phyloP scores from a whole-genome alignment of 2,113 vertebrate genomes.

The Thalassoma bifasciatum region DNA sequence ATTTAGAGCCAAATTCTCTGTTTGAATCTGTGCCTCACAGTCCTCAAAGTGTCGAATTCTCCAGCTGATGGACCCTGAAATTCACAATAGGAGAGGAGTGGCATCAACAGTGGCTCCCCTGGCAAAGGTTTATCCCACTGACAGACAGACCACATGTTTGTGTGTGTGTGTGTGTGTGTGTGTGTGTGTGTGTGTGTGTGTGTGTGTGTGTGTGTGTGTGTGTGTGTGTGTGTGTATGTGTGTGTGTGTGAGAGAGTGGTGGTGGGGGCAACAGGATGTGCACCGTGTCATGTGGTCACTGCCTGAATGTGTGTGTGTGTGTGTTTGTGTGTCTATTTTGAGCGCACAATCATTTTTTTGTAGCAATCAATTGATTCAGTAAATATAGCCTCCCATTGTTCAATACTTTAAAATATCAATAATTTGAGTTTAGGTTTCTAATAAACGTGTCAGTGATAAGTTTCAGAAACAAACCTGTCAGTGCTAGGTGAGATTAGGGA shows the following conservation, averaged over 20 bases:
- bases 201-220: too few relatives aligned
- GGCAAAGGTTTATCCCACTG: constrained; percentile 26
- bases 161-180: neutral
- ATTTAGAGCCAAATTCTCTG: neutral
- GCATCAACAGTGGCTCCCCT: constrained; percentile 27
- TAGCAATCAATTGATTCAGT: constrained; percentile 57
- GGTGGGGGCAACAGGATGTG: constrained; percentile 31
- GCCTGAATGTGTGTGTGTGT: constrained; percentile 2
- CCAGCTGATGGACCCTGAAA: constrained; percentile 17
- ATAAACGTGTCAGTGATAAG: constrained; percentile 1
- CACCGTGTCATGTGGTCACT: constrained; percentile 17
- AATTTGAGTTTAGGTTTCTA: constrained; percentile 10
- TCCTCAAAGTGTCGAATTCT: constrained; percentile 18
- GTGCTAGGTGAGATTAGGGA: neutral
- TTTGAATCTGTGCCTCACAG: neutral
- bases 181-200: too few relatives aligned
- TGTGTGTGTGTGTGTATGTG: too few relatives aligned
- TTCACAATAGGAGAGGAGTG: constrained; percentile 8
- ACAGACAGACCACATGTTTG: constrained; percentile 33
- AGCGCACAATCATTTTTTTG: constrained; percentile 26
- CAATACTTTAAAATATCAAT: constrained; percentile 51
- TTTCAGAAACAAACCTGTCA: neutral
- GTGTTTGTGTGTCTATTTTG: constrained; percentile 48
- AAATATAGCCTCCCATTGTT: constrained; percentile 39
- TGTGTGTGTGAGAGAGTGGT: too few relatives aligned